Evolutionary conservation across 2,113 vertebrate species (phyloP).

Genomic region (Eolophus roseicapilla): DNA sequence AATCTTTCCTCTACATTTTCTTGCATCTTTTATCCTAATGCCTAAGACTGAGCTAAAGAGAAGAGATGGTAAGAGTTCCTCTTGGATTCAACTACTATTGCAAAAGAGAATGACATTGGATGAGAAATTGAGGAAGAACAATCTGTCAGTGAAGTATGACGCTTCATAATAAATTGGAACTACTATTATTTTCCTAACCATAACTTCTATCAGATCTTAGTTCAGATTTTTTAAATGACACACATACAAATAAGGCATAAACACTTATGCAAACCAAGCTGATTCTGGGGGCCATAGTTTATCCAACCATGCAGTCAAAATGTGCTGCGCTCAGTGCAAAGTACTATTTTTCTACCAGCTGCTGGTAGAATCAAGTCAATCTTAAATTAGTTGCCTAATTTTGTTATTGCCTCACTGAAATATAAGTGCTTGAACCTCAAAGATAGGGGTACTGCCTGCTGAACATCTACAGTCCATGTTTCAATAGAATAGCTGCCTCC

Average conservation of each 20-base stretch:
- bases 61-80: not conserved
- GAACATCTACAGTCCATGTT: not conserved
- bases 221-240: not conserved
- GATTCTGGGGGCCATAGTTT: not conserved
- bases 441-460: fast-evolving
- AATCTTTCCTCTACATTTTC: not conserved
- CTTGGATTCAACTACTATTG: not conserved
- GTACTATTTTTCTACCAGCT: not conserved
- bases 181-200: not conserved
- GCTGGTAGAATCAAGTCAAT: not conserved
- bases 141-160: not conserved
- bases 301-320: not conserved
- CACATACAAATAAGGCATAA: not conserved
- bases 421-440: not conserved
- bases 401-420: not conserved
- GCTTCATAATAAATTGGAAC: not conserved
- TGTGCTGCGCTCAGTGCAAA: not conserved
- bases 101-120: not conserved
- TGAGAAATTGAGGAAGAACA: not conserved
- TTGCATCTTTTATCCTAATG: not conserved
- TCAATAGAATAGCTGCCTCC: not conserved
- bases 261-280: not conserved
- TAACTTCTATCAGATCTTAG: not conserved
- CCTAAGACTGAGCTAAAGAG: not conserved
- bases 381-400: not conserved